Evolutionary conservation across 2,888 invertebrate species (phyloP).

Genomic region (Clepsis dumicolana): DNA sequence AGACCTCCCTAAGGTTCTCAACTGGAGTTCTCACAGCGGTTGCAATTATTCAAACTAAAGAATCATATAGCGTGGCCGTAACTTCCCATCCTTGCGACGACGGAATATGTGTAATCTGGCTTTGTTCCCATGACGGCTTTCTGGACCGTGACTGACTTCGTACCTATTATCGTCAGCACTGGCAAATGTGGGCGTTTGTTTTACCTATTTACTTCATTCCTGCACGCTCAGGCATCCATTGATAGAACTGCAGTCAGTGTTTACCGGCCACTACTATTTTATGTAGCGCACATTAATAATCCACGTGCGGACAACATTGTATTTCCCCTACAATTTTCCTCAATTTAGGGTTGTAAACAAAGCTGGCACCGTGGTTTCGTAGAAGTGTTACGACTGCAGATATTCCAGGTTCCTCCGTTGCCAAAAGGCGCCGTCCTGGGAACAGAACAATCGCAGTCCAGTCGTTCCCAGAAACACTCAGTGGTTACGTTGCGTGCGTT

Average conservation of each 20-base stretch:
- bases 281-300: constrained; percentile 24
- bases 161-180: constrained; percentile 53
- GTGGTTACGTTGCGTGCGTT: constrained; percentile 58
- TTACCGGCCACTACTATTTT: constrained; percentile 19
- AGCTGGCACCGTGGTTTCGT: constrained; percentile 47
- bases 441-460: constrained; percentile 66
- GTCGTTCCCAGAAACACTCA: constrained; percentile 67
- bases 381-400: constrained; percentile 55
- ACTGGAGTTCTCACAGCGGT: constrained; percentile 56
- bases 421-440: constrained; percentile 67
- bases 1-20: constrained; percentile 1
- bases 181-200: constrained; percentile 18
- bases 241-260: constrained; percentile 33
- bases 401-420: constrained; percentile 52
- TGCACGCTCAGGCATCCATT: constrained; percentile 34
- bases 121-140: constrained; percentile 78
- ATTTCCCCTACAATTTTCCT: constrained; percentile 58
- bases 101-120: constrained; percentile 59
- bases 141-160: constrained; percentile 69
- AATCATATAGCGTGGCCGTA: constrained; percentile 60
- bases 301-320: constrained; percentile 45
- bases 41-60: constrained; percentile 55
- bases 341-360: constrained; percentile 55
- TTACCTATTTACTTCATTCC: constrained; percentile 32
- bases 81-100: constrained; percentile 58